These are phyloP conservation scores for Brachyistius frenatus DNA, from an alignment of 2,113 vertebrate species.

Conservation along the genomic window DNA sequence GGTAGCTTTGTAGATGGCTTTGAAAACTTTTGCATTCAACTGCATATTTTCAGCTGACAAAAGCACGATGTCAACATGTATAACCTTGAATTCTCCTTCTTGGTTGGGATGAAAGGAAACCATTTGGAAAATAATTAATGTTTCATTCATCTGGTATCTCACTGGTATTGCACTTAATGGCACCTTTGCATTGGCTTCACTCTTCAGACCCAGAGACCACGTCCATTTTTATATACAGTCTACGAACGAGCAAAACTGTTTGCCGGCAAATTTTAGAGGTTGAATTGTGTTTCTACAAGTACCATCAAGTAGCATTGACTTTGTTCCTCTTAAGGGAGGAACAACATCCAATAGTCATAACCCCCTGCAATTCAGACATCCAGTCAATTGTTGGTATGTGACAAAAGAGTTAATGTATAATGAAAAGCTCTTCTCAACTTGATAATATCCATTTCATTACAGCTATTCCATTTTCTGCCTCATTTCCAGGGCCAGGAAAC, in stretches of 20 bases:
- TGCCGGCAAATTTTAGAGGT: background rate
- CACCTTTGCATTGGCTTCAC: too few relatives aligned
- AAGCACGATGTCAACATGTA: background rate
- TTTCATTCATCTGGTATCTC: too few relatives aligned
- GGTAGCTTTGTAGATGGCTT: background rate
- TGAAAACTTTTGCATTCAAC: background rate
- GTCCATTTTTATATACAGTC: too few relatives aligned
- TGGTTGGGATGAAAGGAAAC: slow-evolving; percentile 11
- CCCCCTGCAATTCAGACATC: background rate
- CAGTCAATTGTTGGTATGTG: background rate
- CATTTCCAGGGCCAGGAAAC: background rate
- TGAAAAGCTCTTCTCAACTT: background rate
- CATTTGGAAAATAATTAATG: too few relatives aligned
- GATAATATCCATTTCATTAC: background rate
- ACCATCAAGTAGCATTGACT: background rate
- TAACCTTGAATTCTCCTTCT: background rate
- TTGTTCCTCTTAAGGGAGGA: background rate
- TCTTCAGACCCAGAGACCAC: too few relatives aligned
- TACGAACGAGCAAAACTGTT: too few relatives aligned
- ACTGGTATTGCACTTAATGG: too few relatives aligned
- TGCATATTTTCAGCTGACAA: background rate
- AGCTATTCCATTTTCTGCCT: background rate
- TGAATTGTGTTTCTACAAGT: too few relatives aligned
- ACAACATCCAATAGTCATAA: background rate
- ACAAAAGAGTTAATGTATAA: background rate